Percentiles rank a stretch among this genome's conserved stretches.
Conservation (phyloP, 35 echinoderm and acorn worm species). For the Amphiura filiformis region DNA sequence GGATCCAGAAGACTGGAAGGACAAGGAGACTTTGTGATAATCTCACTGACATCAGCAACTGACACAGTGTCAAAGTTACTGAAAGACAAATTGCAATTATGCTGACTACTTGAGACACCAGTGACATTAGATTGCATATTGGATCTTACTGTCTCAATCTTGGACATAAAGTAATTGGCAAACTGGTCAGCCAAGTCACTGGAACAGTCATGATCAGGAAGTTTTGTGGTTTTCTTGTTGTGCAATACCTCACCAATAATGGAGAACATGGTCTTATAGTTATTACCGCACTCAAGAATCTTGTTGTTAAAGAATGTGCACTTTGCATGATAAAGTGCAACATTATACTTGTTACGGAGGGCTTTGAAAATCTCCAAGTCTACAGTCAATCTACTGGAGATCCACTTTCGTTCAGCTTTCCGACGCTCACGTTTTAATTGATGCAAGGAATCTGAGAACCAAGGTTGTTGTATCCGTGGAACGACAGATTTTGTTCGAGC, state of each 20-base stretch:
- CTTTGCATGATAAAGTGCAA: background rate
- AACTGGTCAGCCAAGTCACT: slow-evolving; percentile 28
- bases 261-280: slow-evolving; percentile 16
- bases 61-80: background rate
- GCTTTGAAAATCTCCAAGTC: background rate
- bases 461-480: background rate
- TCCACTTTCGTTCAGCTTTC: slow-evolving; percentile 21
- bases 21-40: slow-evolving; percentile 16
- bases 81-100: background rate
- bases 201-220: slow-evolving; percentile 39
- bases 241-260: slow-evolving; percentile 16
- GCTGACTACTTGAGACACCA: background rate
- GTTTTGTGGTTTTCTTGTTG: slow-evolving; percentile 32
- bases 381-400: background rate
- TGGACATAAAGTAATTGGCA: slow-evolving; percentile 10
- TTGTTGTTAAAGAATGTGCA: slow-evolving; percentile 14
- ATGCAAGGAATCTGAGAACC: slow-evolving; percentile 7
- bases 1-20: slow-evolving; percentile 48
- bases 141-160: slow-evolving; percentile 27
- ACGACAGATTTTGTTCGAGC: slow-evolving; percentile 15
- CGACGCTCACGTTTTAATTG: background rate
- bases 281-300: slow-evolving; percentile 32
- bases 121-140: background rate
- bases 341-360: background rate
- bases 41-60: background rate